Percentiles rank a stretch among this genome's conserved stretches.
Conservation (phyloP, 2,113 vertebrate species). For the Psittacula cyanocephala region DNA sequence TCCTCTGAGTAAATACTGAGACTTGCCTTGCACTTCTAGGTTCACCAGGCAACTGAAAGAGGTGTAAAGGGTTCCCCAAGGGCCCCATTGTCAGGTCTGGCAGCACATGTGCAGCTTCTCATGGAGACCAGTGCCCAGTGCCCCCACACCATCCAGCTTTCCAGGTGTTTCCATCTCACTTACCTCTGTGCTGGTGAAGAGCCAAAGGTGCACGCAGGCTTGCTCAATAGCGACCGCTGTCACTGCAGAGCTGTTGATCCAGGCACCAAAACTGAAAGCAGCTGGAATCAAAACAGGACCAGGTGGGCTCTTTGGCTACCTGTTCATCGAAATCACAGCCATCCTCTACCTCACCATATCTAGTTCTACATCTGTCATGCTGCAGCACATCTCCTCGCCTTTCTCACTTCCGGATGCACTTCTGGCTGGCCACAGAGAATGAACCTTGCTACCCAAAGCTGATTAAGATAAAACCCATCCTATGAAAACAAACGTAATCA, state of each 20-base stretch:
- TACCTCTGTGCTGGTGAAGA: slow-evolving; percentile 19
- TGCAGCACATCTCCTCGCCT: background rate
- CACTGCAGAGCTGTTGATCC: background rate
- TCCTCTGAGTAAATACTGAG: background rate
- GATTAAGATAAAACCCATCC: slow-evolving; percentile 18
- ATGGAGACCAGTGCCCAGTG: rapidly evolving
- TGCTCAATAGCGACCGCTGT: background rate
- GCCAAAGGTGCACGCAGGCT: background rate
- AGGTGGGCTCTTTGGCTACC: background rate
- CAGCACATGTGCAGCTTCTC: background rate
- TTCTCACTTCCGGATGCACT: slow-evolving; percentile 25
- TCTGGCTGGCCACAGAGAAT: background rate
- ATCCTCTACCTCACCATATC: rapidly evolving
- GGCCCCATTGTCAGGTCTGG: rapidly evolving
- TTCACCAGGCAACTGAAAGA: too few species aligned
- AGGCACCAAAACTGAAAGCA: background rate
- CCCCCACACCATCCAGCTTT: rapidly evolving
- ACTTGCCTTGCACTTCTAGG: background rate
- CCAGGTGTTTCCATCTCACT: background rate
- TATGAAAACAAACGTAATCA: background rate
- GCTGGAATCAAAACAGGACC: background rate
- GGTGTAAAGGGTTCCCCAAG: background rate
- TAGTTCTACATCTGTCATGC: background rate
- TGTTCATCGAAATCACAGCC: background rate
- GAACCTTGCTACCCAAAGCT: slow-evolving; percentile 48